Evolutionary conservation across 2,113 vertebrate species (phyloP).

Genomic region (Corynorhinus townsendii): DNA sequence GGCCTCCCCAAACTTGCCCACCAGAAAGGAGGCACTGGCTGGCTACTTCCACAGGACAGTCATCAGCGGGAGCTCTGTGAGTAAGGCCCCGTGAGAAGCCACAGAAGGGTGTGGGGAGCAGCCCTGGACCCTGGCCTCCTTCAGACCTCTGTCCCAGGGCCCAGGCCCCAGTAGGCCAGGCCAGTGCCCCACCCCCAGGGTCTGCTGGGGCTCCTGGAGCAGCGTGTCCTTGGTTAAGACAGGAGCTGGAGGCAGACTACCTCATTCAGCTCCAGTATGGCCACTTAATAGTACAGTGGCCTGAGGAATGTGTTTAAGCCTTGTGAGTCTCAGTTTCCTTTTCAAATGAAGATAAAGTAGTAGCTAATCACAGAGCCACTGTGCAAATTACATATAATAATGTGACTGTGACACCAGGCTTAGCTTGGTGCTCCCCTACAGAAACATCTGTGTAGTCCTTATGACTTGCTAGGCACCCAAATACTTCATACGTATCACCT

Average conservation of each 20-base stretch:
- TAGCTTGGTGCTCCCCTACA: not conserved
- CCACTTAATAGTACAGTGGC: not conserved
- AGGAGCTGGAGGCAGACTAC: not conserved
- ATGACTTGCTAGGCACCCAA: not conserved
- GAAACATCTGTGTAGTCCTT: not conserved
- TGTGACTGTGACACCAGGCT: too few species aligned
- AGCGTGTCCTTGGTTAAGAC: not conserved
- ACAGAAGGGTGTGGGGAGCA: not conserved
- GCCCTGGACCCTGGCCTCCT: not conserved
- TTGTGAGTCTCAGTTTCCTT: not conserved
- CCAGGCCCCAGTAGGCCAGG: too few species aligned
- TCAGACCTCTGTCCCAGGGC: not conserved
- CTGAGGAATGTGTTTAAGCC: not conserved
- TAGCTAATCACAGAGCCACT: not conserved
- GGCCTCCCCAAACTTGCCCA: not conserved
- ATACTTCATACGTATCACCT: not conserved
- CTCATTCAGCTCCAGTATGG: not conserved
- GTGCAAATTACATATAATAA: not conserved
- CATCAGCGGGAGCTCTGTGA: not conserved
- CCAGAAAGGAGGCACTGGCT: rapidly evolving
- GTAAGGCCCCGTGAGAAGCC: not conserved
- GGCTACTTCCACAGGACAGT: not conserved
- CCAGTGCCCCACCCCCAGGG: not conserved
- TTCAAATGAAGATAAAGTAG: not conserved
- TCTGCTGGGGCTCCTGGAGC: not conserved